Evolutionary conservation across 2,113 vertebrate species (phyloP).

Genomic region (Chloroceryle aenea): DNA sequence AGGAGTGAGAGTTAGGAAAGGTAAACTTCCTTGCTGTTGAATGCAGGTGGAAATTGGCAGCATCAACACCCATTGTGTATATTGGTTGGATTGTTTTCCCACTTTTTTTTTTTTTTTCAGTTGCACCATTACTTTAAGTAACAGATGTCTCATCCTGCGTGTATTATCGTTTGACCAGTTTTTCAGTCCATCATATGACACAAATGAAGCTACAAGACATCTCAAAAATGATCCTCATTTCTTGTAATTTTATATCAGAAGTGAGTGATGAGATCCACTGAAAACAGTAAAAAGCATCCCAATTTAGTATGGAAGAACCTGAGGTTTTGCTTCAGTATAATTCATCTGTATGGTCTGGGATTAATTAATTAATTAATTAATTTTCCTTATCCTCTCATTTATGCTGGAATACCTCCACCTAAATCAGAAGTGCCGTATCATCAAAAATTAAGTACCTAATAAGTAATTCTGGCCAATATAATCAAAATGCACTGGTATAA

Average conservation of each 20-base stretch:
- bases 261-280: neutral
- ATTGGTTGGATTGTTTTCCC: fast-evolving
- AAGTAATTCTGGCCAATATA: neutral
- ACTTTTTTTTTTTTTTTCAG: neutral
- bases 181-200: neutral
- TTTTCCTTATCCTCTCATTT: neutral
- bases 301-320: neutral
- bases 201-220: neutral
- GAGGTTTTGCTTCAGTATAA: neutral
- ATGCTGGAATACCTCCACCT: neutral
- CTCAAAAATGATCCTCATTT: neutral
- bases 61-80: neutral
- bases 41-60: neutral
- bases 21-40: neutral
- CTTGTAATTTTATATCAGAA: neutral
- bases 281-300: neutral
- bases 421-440: neutral
- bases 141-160: neutral
- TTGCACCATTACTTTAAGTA: neutral
- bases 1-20: fast-evolving
- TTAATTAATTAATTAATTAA: neutral
- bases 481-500: neutral
- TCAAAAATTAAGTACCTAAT: neutral
- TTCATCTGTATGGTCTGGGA: neutral
- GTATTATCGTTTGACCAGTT: neutral